Evolutionary conservation across 1,140 invertebrate genomes (phyloP), one percentile per base, ranked within the genome.

Genomic region (Euwallacea similis): DNA sequence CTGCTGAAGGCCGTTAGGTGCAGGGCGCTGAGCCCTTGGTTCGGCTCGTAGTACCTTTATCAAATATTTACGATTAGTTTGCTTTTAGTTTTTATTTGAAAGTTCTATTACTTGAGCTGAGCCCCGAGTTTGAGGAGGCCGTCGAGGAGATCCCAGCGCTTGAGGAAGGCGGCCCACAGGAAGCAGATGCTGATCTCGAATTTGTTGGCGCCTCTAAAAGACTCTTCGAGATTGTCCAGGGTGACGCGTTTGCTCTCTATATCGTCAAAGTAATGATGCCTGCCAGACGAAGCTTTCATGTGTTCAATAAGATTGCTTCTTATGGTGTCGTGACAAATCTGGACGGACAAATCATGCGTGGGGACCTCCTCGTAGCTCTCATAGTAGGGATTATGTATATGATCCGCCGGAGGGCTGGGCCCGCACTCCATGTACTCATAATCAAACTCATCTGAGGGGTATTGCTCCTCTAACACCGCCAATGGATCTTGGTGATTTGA

Each of bases 1-100:
- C 91, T 90, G 74, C 89, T 90, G 76, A 93, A 93, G 3, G 91
- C 88, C n/a, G 88, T 87, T 64, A 92, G 82, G 79, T 93, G 91
- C 33, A 93, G 76, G 6, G 90, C 87, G 0, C 87, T 88, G 62
- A 92, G 80, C 0, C 90, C 90, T 72, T 86, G 82, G 56, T 88
- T 85, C 15, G 88, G 86, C 76, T 93, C 89, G 71, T 83, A 85
- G 74, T 89, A 88, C 67, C 88, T 82, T 41, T 2, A 44, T 41
- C 21, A 46, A 50, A 3, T 50, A 50, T 11, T 50, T 6, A 11
- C 46, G 13, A 3, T 50, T 13, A 50, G 9, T 11, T 3, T 50
- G 4, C 4, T 33, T 33, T 33, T 33, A 33, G 21, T 4, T 33
- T 33, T 33, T 33, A 50, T 50, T 50, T 50, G 9, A 50, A 2